Base-by-base conservation (phyloP, 2,113 vertebrate genomes). In the Megalops atlanticus region DNA sequence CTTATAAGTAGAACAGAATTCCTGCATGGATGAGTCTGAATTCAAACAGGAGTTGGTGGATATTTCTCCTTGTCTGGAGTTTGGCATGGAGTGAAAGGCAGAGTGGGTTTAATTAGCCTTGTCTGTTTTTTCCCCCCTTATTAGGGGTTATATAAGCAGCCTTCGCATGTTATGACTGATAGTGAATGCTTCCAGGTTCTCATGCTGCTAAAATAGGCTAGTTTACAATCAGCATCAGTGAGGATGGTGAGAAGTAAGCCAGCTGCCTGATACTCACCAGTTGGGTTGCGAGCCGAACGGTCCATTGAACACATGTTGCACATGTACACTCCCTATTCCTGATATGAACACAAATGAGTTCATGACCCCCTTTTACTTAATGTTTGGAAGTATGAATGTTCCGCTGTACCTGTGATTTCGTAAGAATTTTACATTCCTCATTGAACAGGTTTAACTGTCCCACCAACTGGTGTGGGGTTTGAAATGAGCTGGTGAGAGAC, bases 61-160 rank as follows among this genome's bases (percentile, higher is more conserved):
- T 12, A 35, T 71, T 39, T 41, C 27, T n/a, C 33, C 68, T 68
- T 31, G 36, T 68, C 36, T 43, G 35, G 41, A 39, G 71, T 36
- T 35, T 74, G 47, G 2, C 36, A 18, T 80, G 33, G 39, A 8
- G 16, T 43, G 64, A 45, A 43, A 24, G 24, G 69, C 79, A 58
- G 33, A 52, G 36, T 74, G 70, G 47, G 35, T n/a, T 80, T 80
- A 54, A 74, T 79, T 79, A 47, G 64, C n/a, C 27, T 79, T 79
- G 54, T 14, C 38, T 77, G 52, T 49, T 77, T n/a, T n/a, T 33
- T 35, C 38, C 21, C 35, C 16, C 10, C 7, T 1, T 36, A 1
- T 16, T 0, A 15, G 6, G 12, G 4, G 54, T 64, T n/a, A 71
- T 33, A 33, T 8, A 71, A 1, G 27, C 69, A 38, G 31, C 24